Evolutionary conservation across 1,140 invertebrate genomes (phyloP).

Genomic region (Telenomus remus): DNA sequence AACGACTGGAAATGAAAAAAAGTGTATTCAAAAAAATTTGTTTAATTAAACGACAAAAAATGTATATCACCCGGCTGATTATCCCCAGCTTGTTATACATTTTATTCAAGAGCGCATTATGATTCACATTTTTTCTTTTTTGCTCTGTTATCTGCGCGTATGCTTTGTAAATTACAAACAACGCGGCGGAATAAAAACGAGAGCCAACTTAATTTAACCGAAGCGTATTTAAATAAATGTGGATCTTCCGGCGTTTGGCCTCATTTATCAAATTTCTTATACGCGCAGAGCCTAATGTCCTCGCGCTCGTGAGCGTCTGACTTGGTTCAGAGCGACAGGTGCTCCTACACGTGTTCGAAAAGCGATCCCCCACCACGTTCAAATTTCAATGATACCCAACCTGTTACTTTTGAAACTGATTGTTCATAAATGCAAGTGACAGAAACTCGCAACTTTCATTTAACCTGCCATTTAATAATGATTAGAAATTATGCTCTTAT

Average conservation of each 20-base stretch:
- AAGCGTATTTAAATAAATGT: conserved; percentile 21
- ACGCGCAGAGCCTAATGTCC: conserved; percentile 8
- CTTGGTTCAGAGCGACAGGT: conserved; percentile 28
- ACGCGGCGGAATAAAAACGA: too few relatives aligned
- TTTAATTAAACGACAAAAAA: too few relatives aligned
- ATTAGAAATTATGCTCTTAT: conserved; percentile 2
- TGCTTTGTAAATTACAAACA: too few relatives aligned
- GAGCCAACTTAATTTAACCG: background rate
- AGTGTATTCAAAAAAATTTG: too few relatives aligned
- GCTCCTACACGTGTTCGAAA: conserved; percentile 36
- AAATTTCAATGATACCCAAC: conserved; percentile 31
- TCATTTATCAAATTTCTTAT: conserved; percentile 38
- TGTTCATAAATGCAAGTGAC: conserved; percentile 26
- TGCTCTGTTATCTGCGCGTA: too few relatives aligned
- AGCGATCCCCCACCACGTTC: conserved; percentile 15
- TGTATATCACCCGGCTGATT: too few relatives aligned
- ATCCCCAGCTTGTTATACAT: background rate
- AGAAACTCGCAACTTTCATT: conserved; percentile 14
- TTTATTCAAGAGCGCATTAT: too few relatives aligned
- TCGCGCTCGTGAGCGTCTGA: conserved; percentile 17
- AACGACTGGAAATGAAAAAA: too few relatives aligned
- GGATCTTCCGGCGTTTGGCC: conserved; percentile 16
- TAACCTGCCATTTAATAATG: conserved; percentile 4
- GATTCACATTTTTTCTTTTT: too few relatives aligned
- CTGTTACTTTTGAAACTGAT: conserved; percentile 31